phyloP scores from a whole-genome alignment of 2,113 vertebrate genomes.

The Hippocampus comes region DNA sequence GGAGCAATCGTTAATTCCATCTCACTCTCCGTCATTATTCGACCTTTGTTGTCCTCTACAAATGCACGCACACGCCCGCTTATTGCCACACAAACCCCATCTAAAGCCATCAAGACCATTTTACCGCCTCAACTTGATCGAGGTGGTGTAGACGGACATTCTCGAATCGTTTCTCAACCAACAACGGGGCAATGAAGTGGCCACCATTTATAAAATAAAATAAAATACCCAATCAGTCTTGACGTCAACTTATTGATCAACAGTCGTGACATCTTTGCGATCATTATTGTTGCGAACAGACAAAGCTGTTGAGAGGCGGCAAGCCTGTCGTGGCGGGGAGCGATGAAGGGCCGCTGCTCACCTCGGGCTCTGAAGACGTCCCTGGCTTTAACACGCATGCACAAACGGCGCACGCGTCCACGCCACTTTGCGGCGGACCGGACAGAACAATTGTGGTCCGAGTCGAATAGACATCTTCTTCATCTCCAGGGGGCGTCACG shows the following conservation, averaged over 20 bases:
- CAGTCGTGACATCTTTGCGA: neutral
- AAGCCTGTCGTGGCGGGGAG: slow-evolving; percentile 57
- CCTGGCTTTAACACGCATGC: slow-evolving; percentile 36
- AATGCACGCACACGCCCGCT: too few relatives aligned
- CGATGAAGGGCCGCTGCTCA: slow-evolving; percentile 58
- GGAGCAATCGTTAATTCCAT: too few relatives aligned
- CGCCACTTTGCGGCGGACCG: slow-evolving; percentile 33
- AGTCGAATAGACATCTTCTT: slow-evolving; percentile 61
- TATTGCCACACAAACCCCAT: too few relatives aligned
- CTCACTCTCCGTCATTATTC: too few relatives aligned
- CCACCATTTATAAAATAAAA: too few relatives aligned
- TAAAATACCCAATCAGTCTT: neutral
- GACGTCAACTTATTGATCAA: neutral
- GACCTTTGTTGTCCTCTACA: too few relatives aligned
- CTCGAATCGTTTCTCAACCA: too few relatives aligned
- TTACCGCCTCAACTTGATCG: too few relatives aligned
- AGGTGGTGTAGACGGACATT: too few relatives aligned
- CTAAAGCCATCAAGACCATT: too few relatives aligned
- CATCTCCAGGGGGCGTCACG: slow-evolving; percentile 59
- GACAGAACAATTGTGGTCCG: slow-evolving; percentile 58
- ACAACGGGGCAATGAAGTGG: too few relatives aligned
- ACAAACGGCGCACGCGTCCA: slow-evolving; percentile 10
- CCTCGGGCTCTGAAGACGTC: slow-evolving; percentile 48
- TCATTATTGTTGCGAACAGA: neutral
- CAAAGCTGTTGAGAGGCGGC: slow-evolving; percentile 1